A percentile compares a stretch with the other conserved stretches of the same genome.
Evolutionary conservation across 2,797 vertebrate genomes (phyloP).

Genomic region (Taeniopygia guttata): DNA sequence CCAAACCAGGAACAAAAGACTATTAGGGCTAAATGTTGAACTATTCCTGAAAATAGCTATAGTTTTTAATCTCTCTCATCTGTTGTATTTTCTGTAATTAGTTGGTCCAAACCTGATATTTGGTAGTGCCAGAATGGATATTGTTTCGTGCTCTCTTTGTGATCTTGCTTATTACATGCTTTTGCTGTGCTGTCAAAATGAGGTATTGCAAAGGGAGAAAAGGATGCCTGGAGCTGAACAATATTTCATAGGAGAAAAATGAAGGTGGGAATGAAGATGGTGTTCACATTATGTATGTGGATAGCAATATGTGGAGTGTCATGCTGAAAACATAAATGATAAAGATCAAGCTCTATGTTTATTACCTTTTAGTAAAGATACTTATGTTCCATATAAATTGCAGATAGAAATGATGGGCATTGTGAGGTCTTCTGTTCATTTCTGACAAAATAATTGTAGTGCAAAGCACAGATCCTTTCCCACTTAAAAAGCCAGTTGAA

Average conservation of each 20-base stretch:
- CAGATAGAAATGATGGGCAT: background rate
- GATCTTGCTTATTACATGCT: background rate
- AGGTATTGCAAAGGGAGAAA: background rate
- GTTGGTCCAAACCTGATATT: background rate
- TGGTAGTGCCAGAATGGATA: background rate
- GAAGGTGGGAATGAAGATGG: background rate
- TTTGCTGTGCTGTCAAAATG: background rate
- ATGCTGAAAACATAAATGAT: background rate
- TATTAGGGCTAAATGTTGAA: background rate
- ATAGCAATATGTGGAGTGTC: background rate
- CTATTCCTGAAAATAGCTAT: background rate
- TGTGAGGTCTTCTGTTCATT: background rate
- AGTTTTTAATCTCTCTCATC: background rate
- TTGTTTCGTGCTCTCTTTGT: background rate
- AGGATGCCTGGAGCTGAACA: background rate
- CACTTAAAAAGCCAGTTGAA: background rate
- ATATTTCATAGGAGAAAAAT: background rate
- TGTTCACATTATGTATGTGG: background rate
- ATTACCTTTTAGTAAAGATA: background rate
- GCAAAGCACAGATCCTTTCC: background rate
- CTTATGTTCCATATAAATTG: background rate
- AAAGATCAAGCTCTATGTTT: background rate
- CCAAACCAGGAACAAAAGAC: background rate
- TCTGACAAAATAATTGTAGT: background rate
- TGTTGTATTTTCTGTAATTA: background rate